phyloP scores from a whole-genome alignment of 1,140 invertebrate species.

The Laupala kohalensis region DNA sequence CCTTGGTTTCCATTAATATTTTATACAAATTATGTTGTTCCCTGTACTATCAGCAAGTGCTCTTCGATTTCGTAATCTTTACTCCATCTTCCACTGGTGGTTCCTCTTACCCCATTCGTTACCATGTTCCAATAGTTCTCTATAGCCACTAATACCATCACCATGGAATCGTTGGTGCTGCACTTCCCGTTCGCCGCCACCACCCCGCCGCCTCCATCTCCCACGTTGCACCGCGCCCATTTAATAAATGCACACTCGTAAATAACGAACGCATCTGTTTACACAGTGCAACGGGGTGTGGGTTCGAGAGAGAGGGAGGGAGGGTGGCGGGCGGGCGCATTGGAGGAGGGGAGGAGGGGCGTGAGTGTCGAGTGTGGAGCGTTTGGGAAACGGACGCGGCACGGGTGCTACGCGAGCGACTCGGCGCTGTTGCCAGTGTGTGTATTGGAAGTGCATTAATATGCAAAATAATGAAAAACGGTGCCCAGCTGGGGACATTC shows the following conservation, averaged over 20 bases:
- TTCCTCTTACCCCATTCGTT: no score
- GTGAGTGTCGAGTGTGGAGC: not conserved
- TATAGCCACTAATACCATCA: no score
- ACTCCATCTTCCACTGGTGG: no score
- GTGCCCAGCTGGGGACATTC: not conserved
- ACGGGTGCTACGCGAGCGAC: not conserved
- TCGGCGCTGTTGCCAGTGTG: not conserved
- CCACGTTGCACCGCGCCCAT: not conserved
- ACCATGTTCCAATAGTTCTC: no score
- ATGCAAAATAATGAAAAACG: slow-evolving; percentile 13
- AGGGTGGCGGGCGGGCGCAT: not conserved
- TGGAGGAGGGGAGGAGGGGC: not conserved
- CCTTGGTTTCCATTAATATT: no score
- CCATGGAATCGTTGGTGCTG: no score
- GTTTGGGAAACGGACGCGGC: not conserved
- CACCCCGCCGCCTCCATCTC: no score
- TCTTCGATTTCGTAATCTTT: no score
- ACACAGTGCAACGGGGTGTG: not conserved
- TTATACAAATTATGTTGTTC: no score
- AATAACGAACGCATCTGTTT: not conserved
- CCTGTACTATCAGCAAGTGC: no score
- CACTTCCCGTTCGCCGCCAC: no score
- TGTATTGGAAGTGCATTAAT: slow-evolving; percentile 10
- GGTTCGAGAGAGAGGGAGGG: not conserved
- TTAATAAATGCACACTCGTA: not conserved